Evolutionary conservation across 2,797 vertebrate species (phyloP).

Genomic region (Emydoidea blandingii): DNA sequence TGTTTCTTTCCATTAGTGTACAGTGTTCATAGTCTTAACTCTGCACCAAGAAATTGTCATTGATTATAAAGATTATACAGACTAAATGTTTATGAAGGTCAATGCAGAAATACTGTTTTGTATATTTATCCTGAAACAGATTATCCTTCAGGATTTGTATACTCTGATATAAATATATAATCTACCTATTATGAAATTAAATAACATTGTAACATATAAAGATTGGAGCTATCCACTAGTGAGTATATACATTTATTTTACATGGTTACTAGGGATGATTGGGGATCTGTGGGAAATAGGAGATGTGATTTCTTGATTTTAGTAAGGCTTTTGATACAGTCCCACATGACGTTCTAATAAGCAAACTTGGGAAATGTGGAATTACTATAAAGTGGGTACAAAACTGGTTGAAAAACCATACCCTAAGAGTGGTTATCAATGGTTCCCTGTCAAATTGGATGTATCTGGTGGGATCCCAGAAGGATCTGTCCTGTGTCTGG

Average conservation of each 20-base stretch:
- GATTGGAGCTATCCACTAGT: not conserved
- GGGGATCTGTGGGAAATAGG: not conserved
- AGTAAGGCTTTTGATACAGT: not conserved
- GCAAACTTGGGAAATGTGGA: not conserved
- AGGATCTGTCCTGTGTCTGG: not conserved
- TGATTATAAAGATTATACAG: not conserved
- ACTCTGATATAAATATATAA: not conserved
- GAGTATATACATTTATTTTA: rapidly evolving
- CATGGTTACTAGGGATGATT: not conserved
- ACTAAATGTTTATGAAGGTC: constrained; percentile 6
- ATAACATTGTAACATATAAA: not conserved
- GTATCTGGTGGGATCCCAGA: not conserved
- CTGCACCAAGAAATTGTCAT: not conserved
- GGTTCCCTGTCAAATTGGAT: not conserved
- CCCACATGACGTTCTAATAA: not conserved
- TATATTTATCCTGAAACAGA: not conserved
- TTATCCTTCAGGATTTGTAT: not conserved
- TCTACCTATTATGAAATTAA: rapidly evolving
- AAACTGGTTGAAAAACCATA: not conserved
- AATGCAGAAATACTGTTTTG: not conserved
- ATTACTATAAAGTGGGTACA: not conserved
- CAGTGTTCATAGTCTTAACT: not conserved
- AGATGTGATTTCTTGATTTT: not conserved
- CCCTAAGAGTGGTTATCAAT: not conserved
- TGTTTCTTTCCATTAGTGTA: not conserved